A percentile compares a stretch with the other conserved stretches of the same genome.
Conservation (phyloP, 1,140 invertebrate species). For the Galleria mellonella region DNA sequence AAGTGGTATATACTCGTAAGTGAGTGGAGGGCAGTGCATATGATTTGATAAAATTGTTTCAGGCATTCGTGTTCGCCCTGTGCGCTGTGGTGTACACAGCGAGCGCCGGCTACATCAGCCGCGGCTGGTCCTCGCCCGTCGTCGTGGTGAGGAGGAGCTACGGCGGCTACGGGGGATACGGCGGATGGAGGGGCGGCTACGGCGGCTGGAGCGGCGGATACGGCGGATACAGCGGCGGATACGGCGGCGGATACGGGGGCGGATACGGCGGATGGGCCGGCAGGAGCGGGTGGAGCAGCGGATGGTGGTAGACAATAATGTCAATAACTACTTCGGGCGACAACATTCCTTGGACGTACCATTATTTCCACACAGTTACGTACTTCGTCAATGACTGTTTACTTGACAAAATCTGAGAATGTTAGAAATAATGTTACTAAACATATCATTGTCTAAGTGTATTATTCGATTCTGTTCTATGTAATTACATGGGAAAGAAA, state of each 20-base stretch:
- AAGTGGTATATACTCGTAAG: no score
- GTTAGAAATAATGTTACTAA: no score
- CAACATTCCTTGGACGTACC: no score
- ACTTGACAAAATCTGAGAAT: no score
- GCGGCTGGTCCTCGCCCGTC: slow-evolving; percentile 16
- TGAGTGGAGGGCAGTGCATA: neutral
- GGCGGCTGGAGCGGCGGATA: slow-evolving; percentile 1
- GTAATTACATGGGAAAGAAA: no score
- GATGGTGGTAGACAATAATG: slow-evolving; percentile 1
- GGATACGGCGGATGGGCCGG: neutral
- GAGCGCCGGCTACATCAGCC: slow-evolving; percentile 25
- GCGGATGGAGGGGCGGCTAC: slow-evolving; percentile 13
- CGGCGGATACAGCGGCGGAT: slow-evolving; percentile 6
- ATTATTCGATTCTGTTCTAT: no score
- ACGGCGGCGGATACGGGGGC: slow-evolving; percentile 1
- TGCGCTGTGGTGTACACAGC: slow-evolving; percentile 13
- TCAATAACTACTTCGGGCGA: no score
- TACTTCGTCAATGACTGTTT: no score
- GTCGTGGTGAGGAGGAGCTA: neutral
- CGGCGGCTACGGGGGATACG: neutral
- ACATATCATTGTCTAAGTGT: no score
- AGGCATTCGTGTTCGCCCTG: slow-evolving; percentile 9
- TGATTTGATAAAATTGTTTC: neutral
- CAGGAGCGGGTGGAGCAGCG: neutral
- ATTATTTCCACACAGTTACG: no score